These are phyloP conservation scores for Chymomyza costata DNA, from an alignment of 1,140 invertebrate genomes.

Conservation along the genomic window DNA sequence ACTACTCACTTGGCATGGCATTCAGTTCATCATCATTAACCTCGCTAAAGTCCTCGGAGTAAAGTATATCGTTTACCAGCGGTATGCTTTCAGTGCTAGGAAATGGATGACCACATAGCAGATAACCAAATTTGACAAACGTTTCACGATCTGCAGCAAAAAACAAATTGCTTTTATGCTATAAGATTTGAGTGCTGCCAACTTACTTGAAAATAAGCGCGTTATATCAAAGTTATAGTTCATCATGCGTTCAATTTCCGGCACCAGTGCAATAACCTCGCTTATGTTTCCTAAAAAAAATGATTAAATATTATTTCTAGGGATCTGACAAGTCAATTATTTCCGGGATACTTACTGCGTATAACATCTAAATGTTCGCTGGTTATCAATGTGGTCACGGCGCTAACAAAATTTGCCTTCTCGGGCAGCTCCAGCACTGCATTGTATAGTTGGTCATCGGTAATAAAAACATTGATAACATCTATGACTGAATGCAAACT, in stretches of 20 bases:
- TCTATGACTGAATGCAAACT: conserved; percentile 76
- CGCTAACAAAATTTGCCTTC: conserved; percentile 78
- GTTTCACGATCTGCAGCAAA: conserved; percentile 52
- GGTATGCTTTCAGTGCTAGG: conserved; percentile 68
- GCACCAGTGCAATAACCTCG: conserved; percentile 51
- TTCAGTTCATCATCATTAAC: conserved; percentile 76
- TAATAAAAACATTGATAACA: conserved; percentile 76
- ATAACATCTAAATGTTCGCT: conserved; percentile 78
- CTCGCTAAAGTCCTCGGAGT: conserved; percentile 77
- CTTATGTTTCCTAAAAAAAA: conserved; percentile 46
- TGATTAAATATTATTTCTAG: not conserved
- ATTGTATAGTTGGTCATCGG: conserved; percentile 75
- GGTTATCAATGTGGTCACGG: conserved; percentile 79
- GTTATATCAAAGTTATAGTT: conserved; percentile 71
- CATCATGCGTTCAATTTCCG: conserved; percentile 58
- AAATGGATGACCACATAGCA: conserved; percentile 80
- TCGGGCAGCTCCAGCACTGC: conserved; percentile 78
- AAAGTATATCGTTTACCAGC: conserved; percentile 76
- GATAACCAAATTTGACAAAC: conserved; percentile 77
- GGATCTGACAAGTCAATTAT: not conserved
- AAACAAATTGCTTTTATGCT: not conserved
- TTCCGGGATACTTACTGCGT: conserved; percentile 75
- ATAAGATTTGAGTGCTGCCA: not conserved
- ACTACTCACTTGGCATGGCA: conserved; percentile 78
- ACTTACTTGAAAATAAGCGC: conserved; percentile 63